Conservation (phyloP, 2,888 invertebrate species). For the Pachliopta kotzebuea region DNA sequence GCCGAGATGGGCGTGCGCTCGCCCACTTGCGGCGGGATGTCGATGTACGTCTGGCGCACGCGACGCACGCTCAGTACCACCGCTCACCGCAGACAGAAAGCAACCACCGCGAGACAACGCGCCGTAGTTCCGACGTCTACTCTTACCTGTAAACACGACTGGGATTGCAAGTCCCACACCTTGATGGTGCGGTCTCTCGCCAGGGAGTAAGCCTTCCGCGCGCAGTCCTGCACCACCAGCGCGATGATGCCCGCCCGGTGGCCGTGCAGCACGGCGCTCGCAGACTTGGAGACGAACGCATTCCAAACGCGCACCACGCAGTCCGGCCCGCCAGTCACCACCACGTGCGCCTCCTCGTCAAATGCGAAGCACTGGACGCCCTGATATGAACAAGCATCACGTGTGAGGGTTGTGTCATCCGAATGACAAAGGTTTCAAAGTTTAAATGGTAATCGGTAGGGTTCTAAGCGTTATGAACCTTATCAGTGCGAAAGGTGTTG, state of each 20-base stretch:
- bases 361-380: conserved; percentile 83
- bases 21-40: conserved; percentile 81
- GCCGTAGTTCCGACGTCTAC: too few species aligned
- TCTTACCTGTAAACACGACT: conserved; percentile 83
- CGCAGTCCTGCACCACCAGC: conserved; percentile 84
- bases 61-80: too few species aligned
- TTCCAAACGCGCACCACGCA: conserved; percentile 89
- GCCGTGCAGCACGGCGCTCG: conserved; percentile 82
- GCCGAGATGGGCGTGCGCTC: conserved; percentile 81
- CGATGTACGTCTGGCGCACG: conserved; percentile 81
- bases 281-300: conserved; percentile 85
- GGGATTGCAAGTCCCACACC: conserved; percentile 87
- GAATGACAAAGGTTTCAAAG: too few species aligned
- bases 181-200: conserved; percentile 86
- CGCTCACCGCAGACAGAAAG: too few species aligned
- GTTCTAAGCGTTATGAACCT: conserved; percentile 43
- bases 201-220: conserved; percentile 85
- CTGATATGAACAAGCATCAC: conserved; percentile 41
- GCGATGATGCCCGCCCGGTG: conserved; percentile 86
- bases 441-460: too few species aligned
- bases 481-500: conserved; percentile 80
- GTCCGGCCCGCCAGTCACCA: conserved; percentile 89
- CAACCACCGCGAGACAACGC: too few species aligned
- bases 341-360: conserved; percentile 78
- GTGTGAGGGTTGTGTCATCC: too few species aligned